phyloP scores from a whole-genome alignment of 2,797 vertebrate genomes.

The Natrix natrix region DNA sequence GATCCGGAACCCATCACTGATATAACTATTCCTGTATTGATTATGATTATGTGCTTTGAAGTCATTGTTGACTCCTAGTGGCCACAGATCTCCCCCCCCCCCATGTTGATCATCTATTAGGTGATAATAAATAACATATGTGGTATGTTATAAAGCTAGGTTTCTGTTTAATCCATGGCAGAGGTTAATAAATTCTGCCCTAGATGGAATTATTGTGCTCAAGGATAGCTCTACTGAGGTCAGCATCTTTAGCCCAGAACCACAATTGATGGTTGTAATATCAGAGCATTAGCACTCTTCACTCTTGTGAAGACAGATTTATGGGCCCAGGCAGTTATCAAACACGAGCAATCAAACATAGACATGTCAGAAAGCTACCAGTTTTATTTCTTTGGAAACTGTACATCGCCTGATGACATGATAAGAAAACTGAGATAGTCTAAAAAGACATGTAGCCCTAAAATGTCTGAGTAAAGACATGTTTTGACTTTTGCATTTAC shows the following conservation, averaged over 20 bases:
- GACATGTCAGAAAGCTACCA: background rate
- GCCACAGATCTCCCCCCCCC: background rate
- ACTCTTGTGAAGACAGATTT: background rate
- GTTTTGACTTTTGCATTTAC: background rate
- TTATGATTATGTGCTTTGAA: background rate
- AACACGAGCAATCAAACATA: background rate
- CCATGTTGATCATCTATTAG: background rate
- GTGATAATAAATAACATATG: background rate
- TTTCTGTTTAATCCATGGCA: background rate
- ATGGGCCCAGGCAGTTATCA: background rate
- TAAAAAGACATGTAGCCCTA: background rate
- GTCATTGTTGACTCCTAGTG: background rate
- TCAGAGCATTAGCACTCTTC: background rate
- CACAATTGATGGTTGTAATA: background rate
- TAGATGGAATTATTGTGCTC: background rate
- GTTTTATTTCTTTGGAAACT: background rate
- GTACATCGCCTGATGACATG: background rate
- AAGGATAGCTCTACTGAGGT: background rate
- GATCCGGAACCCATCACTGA: background rate
- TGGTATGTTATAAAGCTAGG: background rate
- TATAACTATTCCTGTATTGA: background rate
- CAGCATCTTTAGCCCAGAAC: background rate
- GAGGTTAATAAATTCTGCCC: background rate
- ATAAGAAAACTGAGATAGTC: background rate
- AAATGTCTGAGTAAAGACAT: background rate